These are phyloP conservation scores for Dryomyza anilis DNA, from an alignment of 2,888 invertebrate species.

Conservation along the genomic window DNA sequence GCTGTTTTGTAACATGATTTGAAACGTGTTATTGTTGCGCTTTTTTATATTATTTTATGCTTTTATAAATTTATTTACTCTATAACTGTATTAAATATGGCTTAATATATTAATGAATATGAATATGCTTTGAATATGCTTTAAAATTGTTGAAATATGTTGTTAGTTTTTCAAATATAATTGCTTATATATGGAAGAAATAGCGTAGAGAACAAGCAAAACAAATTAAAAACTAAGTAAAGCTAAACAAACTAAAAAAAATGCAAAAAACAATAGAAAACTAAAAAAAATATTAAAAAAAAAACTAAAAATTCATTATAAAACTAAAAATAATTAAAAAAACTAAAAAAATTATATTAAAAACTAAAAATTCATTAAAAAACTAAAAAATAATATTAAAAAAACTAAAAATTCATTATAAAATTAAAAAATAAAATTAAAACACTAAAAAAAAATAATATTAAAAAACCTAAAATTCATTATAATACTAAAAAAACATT, in stretches of 20 bases:
- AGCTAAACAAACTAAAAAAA: slow-evolving; percentile 26
- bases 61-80: slow-evolving; percentile 29
- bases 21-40: not conserved
- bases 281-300: too few species aligned
- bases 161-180: not conserved
- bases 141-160: slow-evolving; percentile 37
- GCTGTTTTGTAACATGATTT: too few species aligned
- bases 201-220: not conserved
- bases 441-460: not conserved
- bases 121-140: slow-evolving; percentile 53
- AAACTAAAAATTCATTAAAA: not conserved
- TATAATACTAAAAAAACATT: not conserved
- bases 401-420: slow-evolving; percentile 20
- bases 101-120: slow-evolving; percentile 16
- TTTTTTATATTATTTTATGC: slow-evolving; percentile 23
- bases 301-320: not conserved
- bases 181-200: not conserved
- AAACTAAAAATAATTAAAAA: not conserved
- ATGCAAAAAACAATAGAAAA: slow-evolving; percentile 23
- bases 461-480: not conserved
- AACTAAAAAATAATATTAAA: not conserved
- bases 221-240: slow-evolving; percentile 26
- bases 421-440: not conserved
- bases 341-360: not conserved
- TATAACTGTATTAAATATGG: not conserved